phyloP scores from a whole-genome alignment of 2,113 vertebrate genomes.

The Colius striatus region DNA sequence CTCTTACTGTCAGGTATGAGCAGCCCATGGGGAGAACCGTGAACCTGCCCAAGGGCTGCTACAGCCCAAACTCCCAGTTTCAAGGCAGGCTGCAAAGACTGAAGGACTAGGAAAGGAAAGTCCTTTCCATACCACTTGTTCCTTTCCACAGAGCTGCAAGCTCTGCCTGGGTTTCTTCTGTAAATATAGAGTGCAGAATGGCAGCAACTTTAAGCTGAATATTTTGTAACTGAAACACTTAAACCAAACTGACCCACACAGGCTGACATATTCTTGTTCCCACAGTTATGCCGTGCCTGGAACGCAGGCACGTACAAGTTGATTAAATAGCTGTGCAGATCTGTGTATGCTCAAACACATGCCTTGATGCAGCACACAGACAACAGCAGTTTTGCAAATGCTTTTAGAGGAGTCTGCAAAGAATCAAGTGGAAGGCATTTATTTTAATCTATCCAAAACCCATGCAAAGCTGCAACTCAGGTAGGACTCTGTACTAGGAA shows the following conservation, averaged over 20 bases:
- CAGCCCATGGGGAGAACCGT: background rate
- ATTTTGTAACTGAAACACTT: background rate
- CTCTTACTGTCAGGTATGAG: background rate
- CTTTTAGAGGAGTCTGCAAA: conserved; percentile 10
- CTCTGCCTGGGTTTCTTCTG: background rate
- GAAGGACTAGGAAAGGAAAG: background rate
- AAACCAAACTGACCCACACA: background rate
- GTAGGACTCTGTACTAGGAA: background rate
- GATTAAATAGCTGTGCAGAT: background rate
- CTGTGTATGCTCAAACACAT: background rate
- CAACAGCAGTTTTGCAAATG: background rate
- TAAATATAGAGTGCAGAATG: background rate
- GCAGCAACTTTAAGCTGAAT: background rate
- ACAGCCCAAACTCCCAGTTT: background rate
- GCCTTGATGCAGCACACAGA: background rate
- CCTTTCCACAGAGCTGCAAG: background rate
- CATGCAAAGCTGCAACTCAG: background rate
- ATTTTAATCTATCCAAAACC: conserved; percentile 23
- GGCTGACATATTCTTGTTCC: background rate
- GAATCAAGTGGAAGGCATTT: background rate
- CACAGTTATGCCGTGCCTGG: background rate
- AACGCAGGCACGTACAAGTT: background rate
- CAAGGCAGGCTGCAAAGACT: background rate
- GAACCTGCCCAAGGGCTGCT: background rate
- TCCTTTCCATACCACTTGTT: background rate